Conservation (phyloP, 2,797 vertebrate species). For the Acipenser transmontanus region DNA sequence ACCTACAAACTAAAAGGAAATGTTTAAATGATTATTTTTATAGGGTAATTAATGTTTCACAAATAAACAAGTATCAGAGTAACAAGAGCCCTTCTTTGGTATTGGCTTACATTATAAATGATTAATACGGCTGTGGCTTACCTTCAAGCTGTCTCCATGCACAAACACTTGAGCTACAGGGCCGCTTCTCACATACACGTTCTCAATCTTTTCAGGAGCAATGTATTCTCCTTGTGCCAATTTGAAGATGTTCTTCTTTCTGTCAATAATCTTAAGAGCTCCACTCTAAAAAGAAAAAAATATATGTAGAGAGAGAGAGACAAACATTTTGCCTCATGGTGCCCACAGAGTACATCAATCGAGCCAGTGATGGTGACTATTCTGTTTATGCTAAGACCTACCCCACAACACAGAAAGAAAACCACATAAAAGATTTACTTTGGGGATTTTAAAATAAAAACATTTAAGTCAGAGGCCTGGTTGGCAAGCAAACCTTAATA, state of each 20-base stretch:
- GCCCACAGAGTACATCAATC: slow-evolving; percentile 1
- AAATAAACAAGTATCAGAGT: not conserved
- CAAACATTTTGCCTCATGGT: not conserved
- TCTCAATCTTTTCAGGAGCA: slow-evolving; percentile 95
- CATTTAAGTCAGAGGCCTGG: not conserved
- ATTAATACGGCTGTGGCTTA: slow-evolving; percentile 35
- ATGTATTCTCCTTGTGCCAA: slow-evolving; percentile 96
- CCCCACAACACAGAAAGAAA: no score
- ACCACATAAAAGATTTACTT: not conserved
- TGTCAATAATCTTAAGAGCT: slow-evolving; percentile 85
- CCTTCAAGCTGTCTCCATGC: slow-evolving; percentile 89
- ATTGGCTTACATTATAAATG: no score
- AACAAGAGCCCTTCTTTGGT: not conserved
- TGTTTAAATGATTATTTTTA: no score
- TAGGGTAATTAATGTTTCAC: no score
- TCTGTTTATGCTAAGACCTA: not conserved
- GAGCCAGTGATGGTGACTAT: not conserved
- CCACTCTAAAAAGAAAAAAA: slow-evolving; percentile 62
- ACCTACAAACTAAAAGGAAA: no score
- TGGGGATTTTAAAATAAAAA: not conserved
- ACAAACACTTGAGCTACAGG: slow-evolving; percentile 83
- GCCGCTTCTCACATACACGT: slow-evolving; percentile 72
- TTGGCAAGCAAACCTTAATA: slow-evolving; percentile 8
- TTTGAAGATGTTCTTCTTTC: slow-evolving; percentile 98
- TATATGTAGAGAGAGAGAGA: not conserved